Evolutionary conservation across 2,888 invertebrate species (phyloP), one percentile per base, ranked within the genome.

Genomic region (Adela reaumurella): DNA sequence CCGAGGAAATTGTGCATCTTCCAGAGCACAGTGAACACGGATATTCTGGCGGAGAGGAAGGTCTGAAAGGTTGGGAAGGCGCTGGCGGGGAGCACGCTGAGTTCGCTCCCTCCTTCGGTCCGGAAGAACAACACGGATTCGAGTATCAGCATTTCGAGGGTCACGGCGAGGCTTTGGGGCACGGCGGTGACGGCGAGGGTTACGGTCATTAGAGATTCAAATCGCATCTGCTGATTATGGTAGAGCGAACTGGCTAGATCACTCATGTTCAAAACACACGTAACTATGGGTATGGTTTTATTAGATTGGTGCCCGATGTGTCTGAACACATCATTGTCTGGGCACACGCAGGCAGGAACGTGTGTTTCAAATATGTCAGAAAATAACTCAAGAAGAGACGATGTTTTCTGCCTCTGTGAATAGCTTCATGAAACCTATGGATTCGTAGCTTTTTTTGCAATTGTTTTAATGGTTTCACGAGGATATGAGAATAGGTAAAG

Each of bases 201-300:
- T 63, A 67, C 17, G 74, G 74, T 54, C 72, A 70, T 43, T 58
- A 73, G 19, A 67, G 60, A 28, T 74, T 73, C 55, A 70, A 3
- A 35, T 8, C n/a, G 35, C 35, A 35, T 35, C 14, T 14, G 35
- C n/a, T n/a, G n/a, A n/a, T 35, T 35, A 14, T 14, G n/a, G 10
- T 14, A 3, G n/a, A 8, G 14, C 35, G 35, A 14, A 35, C 35
- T 35, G 3, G 35, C 35, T 35, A 14, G 35, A 35, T 35, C 35
- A 35, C 35, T 11, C n/a, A n/a, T n/a, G 35, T 14, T 11, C n/a
- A 35, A 35, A 35, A 35, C n/a, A 8, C 24, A n/a, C n/a, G n/a
- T n/a, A n/a, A n/a, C n/a, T n/a, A n/a, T n/a, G n/a, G n/a, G n/a
- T n/a, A n/a, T n/a, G n/a, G n/a, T n/a, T n/a, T n/a, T n/a, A n/a